phyloP scores from a whole-genome alignment of 2,113 vertebrate genomes.

The Pandion haliaetus region DNA sequence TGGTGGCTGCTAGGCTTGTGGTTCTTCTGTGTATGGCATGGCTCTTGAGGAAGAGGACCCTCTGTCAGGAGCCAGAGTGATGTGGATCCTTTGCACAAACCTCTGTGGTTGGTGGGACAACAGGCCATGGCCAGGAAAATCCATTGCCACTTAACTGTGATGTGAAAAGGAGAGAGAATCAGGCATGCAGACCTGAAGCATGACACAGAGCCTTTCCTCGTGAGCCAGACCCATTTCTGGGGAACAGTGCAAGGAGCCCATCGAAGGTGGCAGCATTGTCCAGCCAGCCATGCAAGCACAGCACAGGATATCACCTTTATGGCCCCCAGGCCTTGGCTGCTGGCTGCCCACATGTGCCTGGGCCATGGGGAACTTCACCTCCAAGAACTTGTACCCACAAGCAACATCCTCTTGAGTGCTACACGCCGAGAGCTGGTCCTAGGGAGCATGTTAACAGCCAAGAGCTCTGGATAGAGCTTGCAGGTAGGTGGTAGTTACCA shows the following conservation, averaged over 20 bases:
- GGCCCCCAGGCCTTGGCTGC: slow-evolving; percentile 75
- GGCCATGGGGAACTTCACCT: slow-evolving; percentile 73
- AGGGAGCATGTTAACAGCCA: not conserved
- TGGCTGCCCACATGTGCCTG: slow-evolving; percentile 80
- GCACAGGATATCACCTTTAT: slow-evolving; percentile 64
- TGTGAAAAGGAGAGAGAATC: slow-evolving; percentile 53
- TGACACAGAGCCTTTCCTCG: not conserved
- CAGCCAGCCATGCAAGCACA: slow-evolving; percentile 82
- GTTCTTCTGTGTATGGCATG: not conserved
- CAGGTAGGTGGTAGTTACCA: not conserved
- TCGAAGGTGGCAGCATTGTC: slow-evolving; percentile 80
- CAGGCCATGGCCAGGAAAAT: slow-evolving; percentile 75
- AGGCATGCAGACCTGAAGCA: not conserved
- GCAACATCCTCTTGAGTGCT: not conserved
- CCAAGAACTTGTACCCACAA: slow-evolving; percentile 29
- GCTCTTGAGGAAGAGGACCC: not conserved
- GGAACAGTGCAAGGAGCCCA: slow-evolving; percentile 77
- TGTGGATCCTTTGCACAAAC: not conserved
- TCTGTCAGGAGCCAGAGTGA: not conserved
- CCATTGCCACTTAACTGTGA: slow-evolving; percentile 73
- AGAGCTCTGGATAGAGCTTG: not conserved
- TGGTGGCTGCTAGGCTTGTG: not conserved
- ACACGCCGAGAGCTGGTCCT: not conserved
- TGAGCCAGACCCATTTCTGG: slow-evolving; percentile 46
- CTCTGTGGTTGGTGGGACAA: slow-evolving; percentile 70